Conservation (phyloP, 2,797 vertebrate genomes). For the Crypturellus tataupa region DNA sequence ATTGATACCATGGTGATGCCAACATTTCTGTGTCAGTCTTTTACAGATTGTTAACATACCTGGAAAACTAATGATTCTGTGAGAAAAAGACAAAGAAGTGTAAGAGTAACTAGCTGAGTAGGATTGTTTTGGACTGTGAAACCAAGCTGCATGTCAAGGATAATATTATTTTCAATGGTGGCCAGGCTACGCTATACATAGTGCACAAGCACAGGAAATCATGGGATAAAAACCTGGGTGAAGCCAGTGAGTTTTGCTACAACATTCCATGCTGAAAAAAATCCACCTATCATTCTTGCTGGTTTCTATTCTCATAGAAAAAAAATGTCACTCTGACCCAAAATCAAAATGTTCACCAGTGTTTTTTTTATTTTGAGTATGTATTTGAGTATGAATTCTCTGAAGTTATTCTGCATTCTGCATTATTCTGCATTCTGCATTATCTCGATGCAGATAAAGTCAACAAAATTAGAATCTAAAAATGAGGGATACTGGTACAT, state of each 20-base stretch:
- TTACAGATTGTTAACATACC: neutral
- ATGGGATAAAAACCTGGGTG: neutral
- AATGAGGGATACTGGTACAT: neutral
- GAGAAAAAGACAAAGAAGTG: neutral
- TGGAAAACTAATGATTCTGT: neutral
- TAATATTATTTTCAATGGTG: neutral
- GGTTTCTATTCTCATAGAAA: neutral
- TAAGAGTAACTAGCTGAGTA: constrained; percentile 3
- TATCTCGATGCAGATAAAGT: neutral
- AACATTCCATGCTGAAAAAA: neutral
- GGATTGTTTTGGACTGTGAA: neutral
- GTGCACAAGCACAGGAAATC: neutral
- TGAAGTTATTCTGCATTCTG: neutral
- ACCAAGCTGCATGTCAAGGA: neutral
- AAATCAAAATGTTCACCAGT: neutral
- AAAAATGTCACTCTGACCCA: neutral
- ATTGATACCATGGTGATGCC: neutral
- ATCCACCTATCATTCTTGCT: neutral
- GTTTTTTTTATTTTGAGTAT: neutral
- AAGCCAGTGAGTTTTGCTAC: neutral
- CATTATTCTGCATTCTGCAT: neutral
- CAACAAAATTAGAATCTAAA: neutral
- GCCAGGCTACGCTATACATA: neutral
- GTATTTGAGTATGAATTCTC: neutral
- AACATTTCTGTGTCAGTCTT: neutral